These are phyloP conservation scores for Papilio gigon DNA, from an alignment of 2,888 invertebrate genomes.

Conservation along the genomic window DNA sequence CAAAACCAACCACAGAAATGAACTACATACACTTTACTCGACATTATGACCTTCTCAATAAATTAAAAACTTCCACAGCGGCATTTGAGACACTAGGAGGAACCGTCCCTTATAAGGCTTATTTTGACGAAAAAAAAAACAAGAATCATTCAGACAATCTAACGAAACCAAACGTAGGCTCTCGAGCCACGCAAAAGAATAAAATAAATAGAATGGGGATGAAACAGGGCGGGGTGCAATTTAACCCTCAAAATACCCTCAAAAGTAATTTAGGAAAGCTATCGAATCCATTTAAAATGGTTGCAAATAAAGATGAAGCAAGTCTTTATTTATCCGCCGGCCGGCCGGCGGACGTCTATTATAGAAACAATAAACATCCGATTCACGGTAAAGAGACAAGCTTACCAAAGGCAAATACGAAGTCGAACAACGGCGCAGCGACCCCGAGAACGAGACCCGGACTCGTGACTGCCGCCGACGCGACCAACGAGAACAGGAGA, in stretches of 20 bases:
- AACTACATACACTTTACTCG: neutral
- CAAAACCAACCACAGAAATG: neutral
- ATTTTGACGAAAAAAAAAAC: neutral
- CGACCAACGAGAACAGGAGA: slow-evolving; percentile 38
- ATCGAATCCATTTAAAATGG: slow-evolving; percentile 1
- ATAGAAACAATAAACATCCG: slow-evolving; percentile 2
- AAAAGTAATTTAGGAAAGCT: neutral
- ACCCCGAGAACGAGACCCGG: neutral
- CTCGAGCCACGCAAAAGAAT: neutral
- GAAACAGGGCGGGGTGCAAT: neutral
- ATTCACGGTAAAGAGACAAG: neutral
- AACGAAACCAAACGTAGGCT: neutral
- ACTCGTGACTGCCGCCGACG: neutral
- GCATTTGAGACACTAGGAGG: neutral
- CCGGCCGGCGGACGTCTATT: neutral
- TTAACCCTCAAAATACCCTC: neutral
- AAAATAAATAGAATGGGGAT: neutral
- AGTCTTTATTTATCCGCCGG: neutral
- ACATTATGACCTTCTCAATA: neutral
- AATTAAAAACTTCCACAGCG: neutral
- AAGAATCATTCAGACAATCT: neutral
- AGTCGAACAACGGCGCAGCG: neutral
- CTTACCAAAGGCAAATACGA: neutral
- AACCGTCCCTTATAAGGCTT: neutral
- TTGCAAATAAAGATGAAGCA: slow-evolving; percentile 5